Evolutionary conservation across 2,888 invertebrate genomes (phyloP).

Genomic region (Drosophila nr. perissopoda): DNA sequence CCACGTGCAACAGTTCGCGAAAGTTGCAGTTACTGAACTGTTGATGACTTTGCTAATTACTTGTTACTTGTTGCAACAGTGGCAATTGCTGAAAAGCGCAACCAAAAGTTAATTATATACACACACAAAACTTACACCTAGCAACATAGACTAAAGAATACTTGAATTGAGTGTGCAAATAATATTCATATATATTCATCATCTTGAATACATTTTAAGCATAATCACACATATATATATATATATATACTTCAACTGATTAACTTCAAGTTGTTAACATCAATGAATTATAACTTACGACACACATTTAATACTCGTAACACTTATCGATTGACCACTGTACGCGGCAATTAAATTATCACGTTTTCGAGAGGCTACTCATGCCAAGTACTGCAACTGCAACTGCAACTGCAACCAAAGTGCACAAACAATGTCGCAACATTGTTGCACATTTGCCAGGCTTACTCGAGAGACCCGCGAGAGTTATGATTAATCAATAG

Average conservation of each 20-base stretch:
- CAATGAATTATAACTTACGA: neutral
- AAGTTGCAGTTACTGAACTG: constrained; percentile 1
- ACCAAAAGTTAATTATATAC: neutral
- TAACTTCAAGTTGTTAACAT: too few relatives aligned
- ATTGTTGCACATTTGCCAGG: constrained; percentile 30
- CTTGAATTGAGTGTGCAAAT: neutral
- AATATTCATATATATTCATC: neutral
- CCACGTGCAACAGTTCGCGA: constrained; percentile 65
- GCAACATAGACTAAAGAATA: neutral
- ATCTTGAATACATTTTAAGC: neutral
- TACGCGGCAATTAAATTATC: constrained; percentile 41
- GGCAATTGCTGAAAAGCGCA: constrained; percentile 1
- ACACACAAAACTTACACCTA: neutral
- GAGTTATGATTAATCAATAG: constrained; percentile 36
- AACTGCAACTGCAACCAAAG: constrained; percentile 31
- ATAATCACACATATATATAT: too few relatives aligned
- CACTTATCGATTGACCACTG: constrained; percentile 25
- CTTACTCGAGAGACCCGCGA: constrained; percentile 1
- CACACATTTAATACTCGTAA: neutral
- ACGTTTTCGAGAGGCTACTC: constrained; percentile 38
- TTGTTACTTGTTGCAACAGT: constrained; percentile 54
- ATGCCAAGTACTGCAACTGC: constrained; percentile 4
- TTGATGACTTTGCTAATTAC: constrained; percentile 63
- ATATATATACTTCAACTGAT: neutral
- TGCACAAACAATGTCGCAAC: constrained; percentile 15